phyloP scores from a whole-genome alignment of 2,113 vertebrate species.

The Brachirus orientalis region DNA sequence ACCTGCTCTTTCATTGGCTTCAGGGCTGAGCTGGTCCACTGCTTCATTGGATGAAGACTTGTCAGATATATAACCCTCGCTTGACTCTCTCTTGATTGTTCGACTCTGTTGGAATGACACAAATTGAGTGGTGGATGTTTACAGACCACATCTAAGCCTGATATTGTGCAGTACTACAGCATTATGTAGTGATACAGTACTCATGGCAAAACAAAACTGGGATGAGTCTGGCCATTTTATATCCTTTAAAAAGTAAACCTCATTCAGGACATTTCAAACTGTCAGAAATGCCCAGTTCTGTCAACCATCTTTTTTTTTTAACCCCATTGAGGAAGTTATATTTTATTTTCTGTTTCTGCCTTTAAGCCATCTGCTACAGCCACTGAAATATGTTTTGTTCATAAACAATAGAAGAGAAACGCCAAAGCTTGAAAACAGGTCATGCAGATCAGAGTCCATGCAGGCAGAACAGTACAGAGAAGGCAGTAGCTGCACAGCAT shows the following conservation, averaged over 20 bases:
- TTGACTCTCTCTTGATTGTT: conserved; percentile 76
- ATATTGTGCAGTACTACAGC: conserved; percentile 5
- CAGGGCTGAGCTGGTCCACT: conserved; percentile 77
- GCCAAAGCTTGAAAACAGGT: conserved; percentile 6
- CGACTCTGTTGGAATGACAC: conserved; percentile 83
- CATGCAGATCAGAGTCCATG: conserved; percentile 9
- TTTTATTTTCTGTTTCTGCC: neutral
- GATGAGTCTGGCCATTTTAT: neutral
- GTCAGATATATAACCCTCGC: conserved; percentile 77
- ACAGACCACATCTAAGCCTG: conserved; percentile 17
- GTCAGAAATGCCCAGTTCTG: neutral
- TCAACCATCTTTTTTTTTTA: neutral
- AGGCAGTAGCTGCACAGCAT: conserved; percentile 44
- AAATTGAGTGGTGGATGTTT: conserved; percentile 53
- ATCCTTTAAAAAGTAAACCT: neutral
- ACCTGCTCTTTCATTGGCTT: conserved; percentile 82
- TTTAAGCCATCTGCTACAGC: neutral
- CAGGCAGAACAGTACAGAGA: conserved; percentile 41
- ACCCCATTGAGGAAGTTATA: neutral
- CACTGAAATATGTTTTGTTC: neutral
- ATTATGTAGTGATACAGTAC: neutral
- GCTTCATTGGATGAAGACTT: conserved; percentile 82
- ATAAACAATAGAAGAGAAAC: conserved; percentile 12
- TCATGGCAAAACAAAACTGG: neutral
- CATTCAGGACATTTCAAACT: neutral